A percentile compares a stretch with the other conserved stretches of the same genome.
Evolutionary conservation across 2,113 vertebrate genomes (phyloP).

Genomic region (Gavia stellata): DNA sequence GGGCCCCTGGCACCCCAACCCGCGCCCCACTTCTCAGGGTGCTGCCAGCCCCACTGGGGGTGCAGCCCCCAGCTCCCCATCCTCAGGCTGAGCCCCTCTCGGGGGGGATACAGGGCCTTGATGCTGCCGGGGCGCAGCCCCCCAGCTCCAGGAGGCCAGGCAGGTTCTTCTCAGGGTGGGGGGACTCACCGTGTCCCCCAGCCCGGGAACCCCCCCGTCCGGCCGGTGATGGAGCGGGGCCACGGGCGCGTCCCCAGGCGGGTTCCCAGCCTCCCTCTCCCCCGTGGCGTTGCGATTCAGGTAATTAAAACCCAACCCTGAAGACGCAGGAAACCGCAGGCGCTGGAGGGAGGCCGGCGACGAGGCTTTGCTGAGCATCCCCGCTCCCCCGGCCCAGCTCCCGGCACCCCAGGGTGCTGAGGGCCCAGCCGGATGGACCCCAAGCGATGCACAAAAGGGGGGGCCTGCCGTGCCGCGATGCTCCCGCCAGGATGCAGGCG

Average conservation of each 20-base stretch:
- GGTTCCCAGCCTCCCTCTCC: slow-evolving; percentile 26
- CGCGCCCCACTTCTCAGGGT: neutral
- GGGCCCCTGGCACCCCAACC: neutral
- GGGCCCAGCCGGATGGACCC: neutral
- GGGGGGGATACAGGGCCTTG: neutral
- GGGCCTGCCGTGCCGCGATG: neutral
- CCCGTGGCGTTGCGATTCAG: slow-evolving; percentile 41
- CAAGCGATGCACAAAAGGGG: neutral
- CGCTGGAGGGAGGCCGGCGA: neutral
- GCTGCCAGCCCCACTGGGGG: neutral
- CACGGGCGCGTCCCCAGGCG: neutral
- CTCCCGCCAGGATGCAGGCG: slow-evolving; percentile 28
- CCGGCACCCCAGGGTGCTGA: neutral
- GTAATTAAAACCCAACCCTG: slow-evolving; percentile 58
- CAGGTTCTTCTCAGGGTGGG: neutral
- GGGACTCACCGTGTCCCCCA: neutral
- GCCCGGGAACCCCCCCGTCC: neutral
- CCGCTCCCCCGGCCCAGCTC: neutral
- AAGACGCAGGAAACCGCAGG: slow-evolving; percentile 50
- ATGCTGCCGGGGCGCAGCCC: neutral
- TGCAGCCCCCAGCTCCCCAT: neutral
- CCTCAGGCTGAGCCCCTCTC: neutral
- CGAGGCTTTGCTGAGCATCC: neutral
- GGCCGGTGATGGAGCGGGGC: neutral
- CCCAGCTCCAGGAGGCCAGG: neutral